A percentile compares a stretch with the other conserved stretches of the same genome.
Conservation (phyloP, 2,888 invertebrate species). For the Arctia plantaginis region DNA sequence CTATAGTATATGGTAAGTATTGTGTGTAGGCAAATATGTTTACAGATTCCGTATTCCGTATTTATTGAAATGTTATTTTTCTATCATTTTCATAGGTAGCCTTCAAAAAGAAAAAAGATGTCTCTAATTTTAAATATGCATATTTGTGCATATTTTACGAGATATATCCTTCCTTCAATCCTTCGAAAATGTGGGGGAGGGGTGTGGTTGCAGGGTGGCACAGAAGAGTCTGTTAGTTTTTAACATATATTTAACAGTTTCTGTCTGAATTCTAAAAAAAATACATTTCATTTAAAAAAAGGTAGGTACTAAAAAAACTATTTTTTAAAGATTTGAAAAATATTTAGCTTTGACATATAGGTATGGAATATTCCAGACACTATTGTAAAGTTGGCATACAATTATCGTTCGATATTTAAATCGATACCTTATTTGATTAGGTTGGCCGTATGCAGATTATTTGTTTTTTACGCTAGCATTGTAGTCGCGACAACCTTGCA, state of each 20-base stretch:
- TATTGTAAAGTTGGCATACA: neutral
- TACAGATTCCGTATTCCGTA: neutral
- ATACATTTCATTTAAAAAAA: neutral
- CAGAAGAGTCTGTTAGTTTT: too few relatives aligned
- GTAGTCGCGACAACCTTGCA: slow-evolving; percentile 70
- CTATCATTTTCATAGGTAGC: too few relatives aligned
- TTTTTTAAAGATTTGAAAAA: neutral
- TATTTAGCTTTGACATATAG: neutral
- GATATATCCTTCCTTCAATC: too few relatives aligned
- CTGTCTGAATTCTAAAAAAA: neutral
- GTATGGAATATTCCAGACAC: neutral
- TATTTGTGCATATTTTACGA: too few relatives aligned
- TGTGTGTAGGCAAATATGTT: neutral
- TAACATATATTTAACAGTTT: neutral
- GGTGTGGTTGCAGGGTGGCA: too few relatives aligned
- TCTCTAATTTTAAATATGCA: too few relatives aligned
- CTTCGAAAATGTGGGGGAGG: too few relatives aligned
- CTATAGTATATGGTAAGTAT: too few relatives aligned
- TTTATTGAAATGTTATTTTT: too few relatives aligned
- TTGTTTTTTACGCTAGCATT: slow-evolving; percentile 50
- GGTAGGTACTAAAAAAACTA: neutral
- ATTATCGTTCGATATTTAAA: slow-evolving; percentile 33
- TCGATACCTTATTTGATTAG: slow-evolving; percentile 23
- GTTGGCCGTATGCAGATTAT: slow-evolving; percentile 43
- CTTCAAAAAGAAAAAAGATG: too few relatives aligned